Evolutionary conservation across 2,113 vertebrate species (phyloP).

Genomic region (Lepus timidus): DNA sequence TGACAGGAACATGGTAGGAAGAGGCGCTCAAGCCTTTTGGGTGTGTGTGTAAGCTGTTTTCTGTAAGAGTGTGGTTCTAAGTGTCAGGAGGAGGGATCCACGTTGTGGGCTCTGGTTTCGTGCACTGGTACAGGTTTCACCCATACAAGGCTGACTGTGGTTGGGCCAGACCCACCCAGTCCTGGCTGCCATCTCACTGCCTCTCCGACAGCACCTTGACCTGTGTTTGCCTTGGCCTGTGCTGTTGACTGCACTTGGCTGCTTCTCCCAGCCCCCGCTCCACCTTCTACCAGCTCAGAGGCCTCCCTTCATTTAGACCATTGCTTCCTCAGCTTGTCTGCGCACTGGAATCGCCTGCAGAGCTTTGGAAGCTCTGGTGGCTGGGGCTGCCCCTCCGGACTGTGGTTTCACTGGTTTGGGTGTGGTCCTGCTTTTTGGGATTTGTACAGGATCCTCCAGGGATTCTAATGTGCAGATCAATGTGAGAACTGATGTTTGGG

Average conservation of each 20-base stretch:
- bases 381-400: background rate
- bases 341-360: background rate
- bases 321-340: background rate
- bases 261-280: background rate
- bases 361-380: background rate
- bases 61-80: background rate
- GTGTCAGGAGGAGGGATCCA: background rate
- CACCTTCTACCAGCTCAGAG: background rate
- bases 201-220: background rate
- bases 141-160: background rate
- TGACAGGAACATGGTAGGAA: background rate
- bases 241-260: too few relatives aligned
- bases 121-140: background rate
- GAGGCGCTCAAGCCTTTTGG: background rate
- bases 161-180: background rate
- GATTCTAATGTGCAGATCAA: background rate
- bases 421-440: background rate
- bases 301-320: background rate
- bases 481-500: background rate
- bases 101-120: background rate
- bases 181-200: too few relatives aligned
- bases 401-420: background rate
- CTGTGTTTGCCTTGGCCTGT: background rate
- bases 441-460: background rate
- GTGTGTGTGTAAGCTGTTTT: background rate